A percentile compares a stretch with the other conserved stretches of the same genome.
These are phyloP conservation scores for Hoplostethus atlanticus DNA, from an alignment of 2,797 vertebrate genomes.

Conservation along the genomic window DNA sequence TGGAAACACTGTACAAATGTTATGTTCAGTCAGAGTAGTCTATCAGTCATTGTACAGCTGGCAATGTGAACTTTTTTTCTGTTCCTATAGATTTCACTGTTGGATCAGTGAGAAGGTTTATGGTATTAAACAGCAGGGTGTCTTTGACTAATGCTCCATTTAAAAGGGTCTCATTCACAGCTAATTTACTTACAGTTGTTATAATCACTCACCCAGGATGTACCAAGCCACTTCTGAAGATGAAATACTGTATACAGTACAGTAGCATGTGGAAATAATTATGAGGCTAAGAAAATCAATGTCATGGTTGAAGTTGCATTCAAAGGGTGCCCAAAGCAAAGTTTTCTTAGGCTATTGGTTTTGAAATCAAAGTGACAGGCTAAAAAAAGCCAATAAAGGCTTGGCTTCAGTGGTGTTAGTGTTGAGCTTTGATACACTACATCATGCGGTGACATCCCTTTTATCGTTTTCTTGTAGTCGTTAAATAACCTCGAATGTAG, in stretches of 20 bases:
- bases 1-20: neutral
- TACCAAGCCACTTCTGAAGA: slow-evolving; percentile 44
- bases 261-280: slow-evolving; percentile 83
- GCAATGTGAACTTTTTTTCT: neutral
- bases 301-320: slow-evolving; percentile 71
- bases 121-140: slow-evolving; percentile 69
- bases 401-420: slow-evolving; percentile 38
- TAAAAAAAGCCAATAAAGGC: slow-evolving; percentile 18
- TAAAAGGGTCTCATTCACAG: slow-evolving; percentile 78
- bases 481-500: slow-evolving; percentile 40
- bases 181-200: slow-evolving; percentile 80
- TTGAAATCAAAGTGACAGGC: slow-evolving; percentile 73
- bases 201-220: slow-evolving; percentile 64
- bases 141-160: slow-evolving; percentile 67
- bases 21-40: neutral
- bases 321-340: slow-evolving; percentile 69
- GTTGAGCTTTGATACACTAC: slow-evolving; percentile 34
- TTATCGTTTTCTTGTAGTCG: slow-evolving; percentile 49
- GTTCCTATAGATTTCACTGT: slow-evolving; percentile 29
- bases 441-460: slow-evolving; percentile 56
- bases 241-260: slow-evolving; percentile 55
- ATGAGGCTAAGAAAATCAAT: slow-evolving; percentile 78
- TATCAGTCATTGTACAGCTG: neutral
- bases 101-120: slow-evolving; percentile 61
- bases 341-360: slow-evolving; percentile 62